phyloP scores from a whole-genome alignment of 2,888 invertebrate species.

The Hecatera dysodea region DNA sequence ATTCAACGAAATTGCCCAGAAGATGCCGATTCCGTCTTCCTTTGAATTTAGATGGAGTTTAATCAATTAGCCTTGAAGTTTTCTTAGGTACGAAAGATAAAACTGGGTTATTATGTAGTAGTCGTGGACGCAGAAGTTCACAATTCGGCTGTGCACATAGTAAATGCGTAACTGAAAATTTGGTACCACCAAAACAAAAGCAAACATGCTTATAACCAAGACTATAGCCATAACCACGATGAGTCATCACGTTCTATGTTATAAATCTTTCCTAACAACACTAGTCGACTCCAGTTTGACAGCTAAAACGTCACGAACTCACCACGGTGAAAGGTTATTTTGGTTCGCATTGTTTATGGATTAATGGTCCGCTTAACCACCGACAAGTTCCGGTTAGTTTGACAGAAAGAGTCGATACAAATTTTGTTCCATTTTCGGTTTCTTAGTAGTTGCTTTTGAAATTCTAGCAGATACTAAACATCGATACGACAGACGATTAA shows the following conservation, averaged over 20 bases:
- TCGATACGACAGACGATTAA: too few species aligned
- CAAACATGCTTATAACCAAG: not conserved
- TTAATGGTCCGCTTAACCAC: not conserved
- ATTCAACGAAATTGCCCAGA: not conserved
- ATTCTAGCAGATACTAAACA: too few species aligned
- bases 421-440: not conserved
- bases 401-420: not conserved
- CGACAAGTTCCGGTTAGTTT: not conserved
- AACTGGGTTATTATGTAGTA: too few species aligned
- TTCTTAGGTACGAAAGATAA: too few species aligned
- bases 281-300: not conserved
- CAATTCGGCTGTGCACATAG: not conserved
- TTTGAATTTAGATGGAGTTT: not conserved
- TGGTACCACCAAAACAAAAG: not conserved
- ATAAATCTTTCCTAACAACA: slow-evolving; percentile 23
- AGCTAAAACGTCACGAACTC: slow-evolving; percentile 14
- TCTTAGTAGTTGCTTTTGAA: not conserved
- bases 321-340: slow-evolving; percentile 6
- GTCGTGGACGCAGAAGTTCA: not conserved
- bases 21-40: not conserved
- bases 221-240: not conserved
- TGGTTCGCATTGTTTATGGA: not conserved
- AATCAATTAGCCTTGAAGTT: too few species aligned
- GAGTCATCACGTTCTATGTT: slow-evolving; percentile 13
- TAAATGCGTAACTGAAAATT: not conserved